Conservation (phyloP, 2,113 vertebrate species). For the Odocoileus hemionus region DNA sequence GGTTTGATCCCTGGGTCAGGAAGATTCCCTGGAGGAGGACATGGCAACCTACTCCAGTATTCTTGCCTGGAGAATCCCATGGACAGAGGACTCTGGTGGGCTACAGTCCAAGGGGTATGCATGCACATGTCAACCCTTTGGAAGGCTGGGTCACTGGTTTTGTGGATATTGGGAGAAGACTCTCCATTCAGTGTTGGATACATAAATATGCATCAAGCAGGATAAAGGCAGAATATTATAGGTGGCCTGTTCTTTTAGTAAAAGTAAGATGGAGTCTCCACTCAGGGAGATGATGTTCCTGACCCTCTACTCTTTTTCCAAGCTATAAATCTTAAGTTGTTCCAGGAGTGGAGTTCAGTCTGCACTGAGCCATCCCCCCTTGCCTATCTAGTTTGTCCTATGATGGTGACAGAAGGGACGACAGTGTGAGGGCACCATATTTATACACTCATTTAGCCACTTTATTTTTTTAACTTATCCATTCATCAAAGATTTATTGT, state of each 20-base stretch:
- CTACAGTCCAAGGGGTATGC: not conserved
- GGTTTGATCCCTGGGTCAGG: not conserved
- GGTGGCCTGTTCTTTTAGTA: not conserved
- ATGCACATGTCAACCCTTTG: rapidly evolving
- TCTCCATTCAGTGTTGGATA: not conserved
- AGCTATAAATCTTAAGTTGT: not conserved
- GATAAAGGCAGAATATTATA: not conserved
- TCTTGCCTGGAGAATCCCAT: not conserved
- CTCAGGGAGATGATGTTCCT: not conserved
- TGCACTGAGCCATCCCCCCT: not conserved
- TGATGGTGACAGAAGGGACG: not conserved
- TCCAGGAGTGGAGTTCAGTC: not conserved
- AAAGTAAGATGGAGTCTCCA: not conserved
- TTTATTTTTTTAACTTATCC: not conserved
- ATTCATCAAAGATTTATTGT: not conserved
- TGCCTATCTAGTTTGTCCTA: not conserved
- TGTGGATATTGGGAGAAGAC: not conserved
- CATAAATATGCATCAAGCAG: not conserved
- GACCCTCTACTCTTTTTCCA: not conserved
- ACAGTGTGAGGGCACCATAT: not conserved
- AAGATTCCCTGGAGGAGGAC: not conserved
- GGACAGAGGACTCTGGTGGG: not conserved
- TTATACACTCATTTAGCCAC: not conserved
- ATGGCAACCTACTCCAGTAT: not conserved
- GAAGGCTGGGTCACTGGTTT: not conserved